Evolutionary conservation across 2,888 invertebrate genomes (phyloP).

Genomic region (Lamproptera curius): DNA sequence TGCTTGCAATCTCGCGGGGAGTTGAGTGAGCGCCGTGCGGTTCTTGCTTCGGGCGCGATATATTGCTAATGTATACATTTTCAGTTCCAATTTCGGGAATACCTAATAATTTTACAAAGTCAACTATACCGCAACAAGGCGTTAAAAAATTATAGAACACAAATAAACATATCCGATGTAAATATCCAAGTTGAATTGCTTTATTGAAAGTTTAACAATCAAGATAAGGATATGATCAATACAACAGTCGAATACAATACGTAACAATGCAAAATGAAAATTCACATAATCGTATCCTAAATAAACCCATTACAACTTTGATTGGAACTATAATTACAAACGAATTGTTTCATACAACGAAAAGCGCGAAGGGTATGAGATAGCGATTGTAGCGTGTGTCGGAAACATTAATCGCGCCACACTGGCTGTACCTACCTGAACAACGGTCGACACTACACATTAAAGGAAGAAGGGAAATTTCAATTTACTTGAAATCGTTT

Average conservation of each 20-base stretch:
- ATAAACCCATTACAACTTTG: constrained; percentile 27
- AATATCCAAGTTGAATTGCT: no score
- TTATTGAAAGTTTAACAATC: no score
- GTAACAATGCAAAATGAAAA: neutral
- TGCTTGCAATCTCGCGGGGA: constrained; percentile 57
- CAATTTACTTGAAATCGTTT: constrained; percentile 33
- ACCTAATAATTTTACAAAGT: constrained; percentile 6
- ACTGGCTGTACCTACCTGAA: constrained; percentile 28
- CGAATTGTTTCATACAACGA: constrained; percentile 71
- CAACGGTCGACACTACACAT: constrained; percentile 29
- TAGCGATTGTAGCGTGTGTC: constrained; percentile 58
- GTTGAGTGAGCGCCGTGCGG: constrained; percentile 49
- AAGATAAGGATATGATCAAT: no score
- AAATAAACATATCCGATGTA: no score
- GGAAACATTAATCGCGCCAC: constrained; percentile 56
- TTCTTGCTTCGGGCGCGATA: constrained; percentile 44
- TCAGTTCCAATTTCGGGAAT: constrained; percentile 22
- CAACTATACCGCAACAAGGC: no score
- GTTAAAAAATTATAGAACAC: no score
- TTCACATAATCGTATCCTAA: constrained; percentile 13
- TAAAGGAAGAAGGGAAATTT: constrained; percentile 33
- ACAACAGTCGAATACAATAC: no score
- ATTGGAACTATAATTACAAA: constrained; percentile 60
- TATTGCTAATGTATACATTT: constrained; percentile 24
- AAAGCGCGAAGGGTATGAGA: constrained; percentile 67